These are phyloP conservation scores for Callipepla squamata DNA, from an alignment of 2,113 vertebrate genomes.

Conservation along the genomic window DNA sequence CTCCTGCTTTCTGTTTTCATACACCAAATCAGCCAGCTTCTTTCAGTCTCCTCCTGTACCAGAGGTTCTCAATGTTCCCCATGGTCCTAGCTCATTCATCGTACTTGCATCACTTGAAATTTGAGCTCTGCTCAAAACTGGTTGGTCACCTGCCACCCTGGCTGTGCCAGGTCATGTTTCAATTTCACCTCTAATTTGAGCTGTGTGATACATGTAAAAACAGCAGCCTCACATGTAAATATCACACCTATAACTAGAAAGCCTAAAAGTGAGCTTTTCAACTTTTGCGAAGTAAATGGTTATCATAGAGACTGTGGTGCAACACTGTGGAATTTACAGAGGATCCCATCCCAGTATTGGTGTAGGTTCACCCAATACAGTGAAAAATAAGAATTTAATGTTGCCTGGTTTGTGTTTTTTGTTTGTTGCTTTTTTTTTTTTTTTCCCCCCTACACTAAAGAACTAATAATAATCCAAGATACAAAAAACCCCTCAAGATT, in stretches of 20 bases:
- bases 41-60: neutral
- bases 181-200: neutral
- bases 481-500: neutral
- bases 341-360: neutral
- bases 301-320: neutral
- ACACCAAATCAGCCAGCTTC: neutral
- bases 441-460: neutral
- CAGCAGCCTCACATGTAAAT: neutral
- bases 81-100: neutral
- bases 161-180: rapidly evolving
- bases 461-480: neutral
- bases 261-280: neutral
- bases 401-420: rapidly evolving
- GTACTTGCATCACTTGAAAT: neutral
- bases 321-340: neutral
- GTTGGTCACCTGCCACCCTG: neutral
- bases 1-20: neutral
- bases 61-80: neutral
- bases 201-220: neutral
- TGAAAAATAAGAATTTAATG: neutral
- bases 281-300: neutral
- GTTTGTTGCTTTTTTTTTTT: neutral
- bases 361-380: neutral
- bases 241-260: neutral
- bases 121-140: neutral